Base-by-base conservation (phyloP, 2,888 invertebrate genomes). In the Lithophane socia region DNA sequence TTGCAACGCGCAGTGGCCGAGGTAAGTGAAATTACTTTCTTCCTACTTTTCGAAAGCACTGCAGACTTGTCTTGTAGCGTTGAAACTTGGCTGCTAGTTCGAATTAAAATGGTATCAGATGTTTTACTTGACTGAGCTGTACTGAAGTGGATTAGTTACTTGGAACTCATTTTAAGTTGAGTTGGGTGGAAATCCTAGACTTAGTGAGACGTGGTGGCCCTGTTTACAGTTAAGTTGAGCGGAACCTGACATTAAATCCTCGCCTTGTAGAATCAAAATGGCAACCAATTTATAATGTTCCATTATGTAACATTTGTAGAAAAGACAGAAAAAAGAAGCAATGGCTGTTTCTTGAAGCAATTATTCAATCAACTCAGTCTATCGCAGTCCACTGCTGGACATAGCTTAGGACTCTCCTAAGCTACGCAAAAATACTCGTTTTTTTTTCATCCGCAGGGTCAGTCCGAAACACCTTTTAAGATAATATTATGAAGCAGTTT, bases 11-110 rank as follows among this genome's bases (percentile, higher is more conserved):
- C 73, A 69, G 58, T 70, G 67, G 80, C 60, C 44, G 49, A 83
- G 76, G 76, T 86, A 83, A 87, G 78, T 83, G 61, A 79, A 79
- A 78, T 87, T 79, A 78, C 79, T 77, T 83, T 80, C n/a, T 63
- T 73, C 49, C 77, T 73, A 65, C 67, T 73, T 73, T 71, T 42
- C 13, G 49, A 58, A 73, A 58, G 75, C 75, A 54, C 66, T 75
- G 49, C 64, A 12, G 73, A 63, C 67, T 77, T 64, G 69, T 49
- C 70, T 24, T 71, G 42, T 42, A 72, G 73, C 64, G 52, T 44
- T 75, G 60, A 60, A 79, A 74, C 76, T 86, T 77, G 37, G 21
- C 84, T 68, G 65, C 72, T 72, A 67, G 69, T 77, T 76, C 42
- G 65, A 73, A 76, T 80, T 87, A 74, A 87, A 87, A 77, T 61